Percentiles rank a stretch among this genome's conserved stretches.
These are phyloP conservation scores for Sturnira hondurensis DNA, from an alignment of 2,113 vertebrate species.

Conservation along the genomic window DNA sequence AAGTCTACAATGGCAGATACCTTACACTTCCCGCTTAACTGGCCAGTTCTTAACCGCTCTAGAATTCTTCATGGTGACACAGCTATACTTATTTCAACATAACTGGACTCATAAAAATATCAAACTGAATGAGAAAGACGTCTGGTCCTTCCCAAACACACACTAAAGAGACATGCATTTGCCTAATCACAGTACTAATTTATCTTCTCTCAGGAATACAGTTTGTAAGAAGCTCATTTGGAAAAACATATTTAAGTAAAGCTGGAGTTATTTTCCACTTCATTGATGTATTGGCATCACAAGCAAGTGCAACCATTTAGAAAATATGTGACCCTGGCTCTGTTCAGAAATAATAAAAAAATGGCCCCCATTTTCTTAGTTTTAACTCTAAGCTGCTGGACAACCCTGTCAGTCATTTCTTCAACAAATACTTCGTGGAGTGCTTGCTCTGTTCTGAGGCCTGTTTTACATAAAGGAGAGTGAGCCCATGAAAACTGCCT, in stretches of 20 bases:
- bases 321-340: background rate
- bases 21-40: background rate
- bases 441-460: background rate
- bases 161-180: background rate
- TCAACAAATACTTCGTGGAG: background rate
- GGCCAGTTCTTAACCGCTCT: background rate
- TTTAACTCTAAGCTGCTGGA: background rate
- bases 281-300: background rate
- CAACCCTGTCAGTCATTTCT: background rate
- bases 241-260: background rate
- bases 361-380: background rate
- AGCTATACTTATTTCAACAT: background rate
- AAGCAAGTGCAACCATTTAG: background rate
- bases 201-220: background rate
- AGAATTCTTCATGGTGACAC: background rate
- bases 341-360: background rate
- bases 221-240: conserved; percentile 12
- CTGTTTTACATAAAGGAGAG: background rate
- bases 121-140: background rate
- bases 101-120: background rate
- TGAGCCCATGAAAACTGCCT: background rate
- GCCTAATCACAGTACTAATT: background rate
- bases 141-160: background rate
- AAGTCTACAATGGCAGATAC: background rate
- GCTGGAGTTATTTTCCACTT: conserved; percentile 17